phyloP scores from a whole-genome alignment of 1,140 invertebrate species.

The Agrypnia vestita region DNA sequence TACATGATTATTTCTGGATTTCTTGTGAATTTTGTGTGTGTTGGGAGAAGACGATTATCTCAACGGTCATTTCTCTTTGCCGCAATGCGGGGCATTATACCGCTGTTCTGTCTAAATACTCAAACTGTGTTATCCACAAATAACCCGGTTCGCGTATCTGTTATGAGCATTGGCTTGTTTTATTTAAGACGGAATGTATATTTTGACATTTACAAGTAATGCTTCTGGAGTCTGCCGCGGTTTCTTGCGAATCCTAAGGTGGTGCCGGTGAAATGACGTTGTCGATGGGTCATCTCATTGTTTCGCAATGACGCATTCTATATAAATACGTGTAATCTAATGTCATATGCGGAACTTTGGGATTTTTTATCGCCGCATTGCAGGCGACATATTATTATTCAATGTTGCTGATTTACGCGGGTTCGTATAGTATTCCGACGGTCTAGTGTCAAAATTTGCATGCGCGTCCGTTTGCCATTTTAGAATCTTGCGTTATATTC shows the following conservation, averaged over 20 bases:
- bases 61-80: constrained; percentile 71
- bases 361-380: constrained; percentile 9
- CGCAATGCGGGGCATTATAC: constrained; percentile 67
- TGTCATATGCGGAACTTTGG: constrained; percentile 3
- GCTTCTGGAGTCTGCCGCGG: constrained; percentile 23
- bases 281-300: constrained; percentile 43
- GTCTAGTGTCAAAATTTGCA: constrained; percentile 44
- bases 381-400: constrained; percentile 1
- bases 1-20: constrained; percentile 67
- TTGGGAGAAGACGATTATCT: constrained; percentile 73
- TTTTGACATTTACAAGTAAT: constrained; percentile 54
- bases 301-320: constrained; percentile 50
- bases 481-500: not conserved
- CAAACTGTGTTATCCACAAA: constrained; percentile 50
- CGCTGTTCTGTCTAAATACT: constrained; percentile 45
- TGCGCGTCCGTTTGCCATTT: constrained; percentile 36
- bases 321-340: constrained; percentile 38
- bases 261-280: constrained; percentile 67
- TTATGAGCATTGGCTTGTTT: constrained; percentile 32
- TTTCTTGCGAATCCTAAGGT: constrained; percentile 63
- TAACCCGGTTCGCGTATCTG: constrained; percentile 46
- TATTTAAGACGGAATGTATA: constrained; percentile 40
- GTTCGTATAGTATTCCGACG: not conserved
- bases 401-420: not conserved
- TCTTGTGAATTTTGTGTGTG: constrained; percentile 70